Evolutionary conservation across 1,140 invertebrate species (phyloP), one percentile per base, ranked within the genome.

Genomic region (Brachionus plicatilis): DNA sequence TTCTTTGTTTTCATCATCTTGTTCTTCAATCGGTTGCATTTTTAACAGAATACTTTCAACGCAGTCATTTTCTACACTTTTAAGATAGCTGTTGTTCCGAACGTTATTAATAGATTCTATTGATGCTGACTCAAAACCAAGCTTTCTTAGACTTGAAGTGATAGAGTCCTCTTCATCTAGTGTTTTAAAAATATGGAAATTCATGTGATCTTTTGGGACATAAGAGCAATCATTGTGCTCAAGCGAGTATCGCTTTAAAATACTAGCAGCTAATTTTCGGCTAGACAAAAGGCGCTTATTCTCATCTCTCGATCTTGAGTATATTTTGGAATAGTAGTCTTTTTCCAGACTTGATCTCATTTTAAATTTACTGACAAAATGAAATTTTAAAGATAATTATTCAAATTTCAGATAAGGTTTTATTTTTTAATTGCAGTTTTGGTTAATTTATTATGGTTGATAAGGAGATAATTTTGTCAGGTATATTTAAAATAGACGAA

Each of bases 51-150:
- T 29, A 11, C 17, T 65, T 14, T 82, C 79, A 5, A 82, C 29
- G 37, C 79, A 65, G 14, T 82, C 79, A 29, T 82, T 20, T 65
- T 82, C 79, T 1, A 43, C n/a, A 37, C 79, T 82, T 68, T 65
- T 60, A 3, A 82, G 29, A 47, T 82, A 82, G 33, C 79, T 82
- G 41, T 68, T 60, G 6, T 11, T 82, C 14, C 79, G 12, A 24
- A 82, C 7, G 41, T 82, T 82, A 20, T 24, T 11, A 4, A 82
- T 65, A 2, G 79, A 82, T 5, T 68, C 12, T 6, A 65, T 43
- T 47, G 79, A 65, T 6, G 17, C 79, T 24, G 79, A 65, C n/a
- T 82, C 79, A 9, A 82, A 45, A 14, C 79, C 79, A 65, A 82
- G 37, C n/a, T 33, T 43, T 82, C 56, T 17, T 24, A 82, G 11